Base-by-base conservation (phyloP, 2,113 vertebrate genomes). In the Centropristis striata region DNA sequence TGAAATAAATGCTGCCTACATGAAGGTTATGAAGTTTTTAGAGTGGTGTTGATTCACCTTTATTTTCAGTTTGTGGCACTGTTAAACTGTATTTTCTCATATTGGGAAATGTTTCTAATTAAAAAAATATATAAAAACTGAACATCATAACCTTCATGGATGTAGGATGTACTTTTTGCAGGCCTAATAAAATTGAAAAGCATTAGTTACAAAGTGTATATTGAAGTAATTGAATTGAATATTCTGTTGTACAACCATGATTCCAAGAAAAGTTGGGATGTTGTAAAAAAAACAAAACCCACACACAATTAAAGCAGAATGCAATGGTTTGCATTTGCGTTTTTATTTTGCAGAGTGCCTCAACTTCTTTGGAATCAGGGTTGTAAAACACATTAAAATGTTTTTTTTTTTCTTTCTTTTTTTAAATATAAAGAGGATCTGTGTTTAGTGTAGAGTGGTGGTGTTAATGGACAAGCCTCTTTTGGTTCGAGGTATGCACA, bases 371-470 rank as follows among this genome's bases (percentile, higher is more conserved):
- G 6, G 32, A 32, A 32, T 32, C 32, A 32, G 32, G 32, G 16
- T 59, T 28, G 23, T 42, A 18, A 53, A 44, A 4, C 2, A 20
- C 36, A 36, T 21, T 53, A 8, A 63, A 21, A 14, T 4, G n/a
- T 14, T 20, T 6, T 46, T 11, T 0, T 0, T n/a, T n/a, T n/a
- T n/a, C n/a, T n/a, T n/a, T n/a, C n/a, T 18, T 20, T 6, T 44
- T 11, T 0, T 0, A 21, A n/a, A 60, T 36, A 4, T 25, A 20
- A 54, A 46, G 42, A 61, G 23, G 54, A 28, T 8, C 5, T 57
- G 9, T 3, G 25, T 32, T 36, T 51, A 59, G 53, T 39, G 41
- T 25, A 14, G 20, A 28, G 51, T 4, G 1, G 11, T 50, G 18
- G 10, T 50, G 53, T 6, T 58, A 41, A 28, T 2, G 27, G 36